These are phyloP conservation scores for Felis catus DNA, from an alignment of 2,113 vertebrate species.

Conservation along the genomic window DNA sequence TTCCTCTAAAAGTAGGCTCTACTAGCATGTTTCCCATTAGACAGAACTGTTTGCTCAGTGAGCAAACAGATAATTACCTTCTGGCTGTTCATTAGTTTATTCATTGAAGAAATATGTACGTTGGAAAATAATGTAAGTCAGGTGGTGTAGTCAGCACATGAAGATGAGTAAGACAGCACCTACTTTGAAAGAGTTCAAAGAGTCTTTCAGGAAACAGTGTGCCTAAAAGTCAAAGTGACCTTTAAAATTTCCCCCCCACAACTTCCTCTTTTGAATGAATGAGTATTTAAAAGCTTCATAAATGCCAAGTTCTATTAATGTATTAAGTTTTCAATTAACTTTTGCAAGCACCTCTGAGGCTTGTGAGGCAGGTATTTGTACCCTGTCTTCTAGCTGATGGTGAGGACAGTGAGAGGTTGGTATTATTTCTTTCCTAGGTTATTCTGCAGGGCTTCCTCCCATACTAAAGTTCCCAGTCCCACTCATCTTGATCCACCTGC, in stretches of 20 bases:
- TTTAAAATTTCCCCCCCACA: not conserved
- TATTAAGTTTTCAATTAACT: slow-evolving; percentile 52
- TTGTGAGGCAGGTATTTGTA: not conserved
- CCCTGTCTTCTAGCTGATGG: not conserved
- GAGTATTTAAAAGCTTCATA: slow-evolving; percentile 2
- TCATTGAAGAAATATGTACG: not conserved
- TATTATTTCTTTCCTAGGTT: not conserved
- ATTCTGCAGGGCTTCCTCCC: not conserved
- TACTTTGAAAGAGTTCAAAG: not conserved
- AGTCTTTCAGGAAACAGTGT: slow-evolving; percentile 15
- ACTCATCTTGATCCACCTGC: not conserved
- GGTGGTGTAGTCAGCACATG: not conserved
- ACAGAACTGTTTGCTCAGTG: not conserved
- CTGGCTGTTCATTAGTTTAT: not conserved
- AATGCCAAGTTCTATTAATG: slow-evolving; percentile 45
- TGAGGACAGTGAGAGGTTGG: not conserved
- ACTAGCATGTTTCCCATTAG: not conserved
- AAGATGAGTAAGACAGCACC: not conserved
- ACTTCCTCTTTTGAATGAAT: slow-evolving; percentile 9
- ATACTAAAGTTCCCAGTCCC: not conserved
- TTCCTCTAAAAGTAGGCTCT: not conserved
- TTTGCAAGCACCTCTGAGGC: not conserved
- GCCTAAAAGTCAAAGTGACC: slow-evolving; percentile 44
- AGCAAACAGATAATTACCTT: not conserved
- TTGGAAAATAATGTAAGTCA: not conserved